Base-by-base conservation (phyloP, 2,113 vertebrate species). In the Lycaon pictus region DNA sequence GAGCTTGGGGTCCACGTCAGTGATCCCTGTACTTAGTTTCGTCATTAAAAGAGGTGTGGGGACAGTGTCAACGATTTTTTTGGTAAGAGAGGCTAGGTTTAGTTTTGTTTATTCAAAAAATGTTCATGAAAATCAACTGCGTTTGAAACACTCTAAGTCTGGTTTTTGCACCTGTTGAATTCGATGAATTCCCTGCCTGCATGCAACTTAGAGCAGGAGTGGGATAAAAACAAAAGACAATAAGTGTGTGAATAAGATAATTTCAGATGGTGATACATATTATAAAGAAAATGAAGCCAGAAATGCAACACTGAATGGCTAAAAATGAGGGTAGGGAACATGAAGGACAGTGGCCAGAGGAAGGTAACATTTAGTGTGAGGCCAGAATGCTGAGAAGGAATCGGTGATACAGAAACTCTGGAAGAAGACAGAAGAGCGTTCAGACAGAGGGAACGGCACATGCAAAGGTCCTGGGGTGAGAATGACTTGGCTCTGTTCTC, bases 401-500 rank as follows among this genome's bases (percentile, higher is more conserved):
- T 51, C 43, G 3, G 56, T 4, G 65, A 23, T 7, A 27, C 60
- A 32, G 27, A 53, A 13, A 15, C 51, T 20, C 74, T 48, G 15
- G 29, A 79, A 19, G 48, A 51, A 62, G 71, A 60, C 89, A 56
- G 35, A 51, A 67, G 83, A 74, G 5, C 62, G 60, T 62, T 55
- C 32, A 32, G 15, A 20, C 17, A 55, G 37, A 48, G 9, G 43
- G 19, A 69, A 17, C 6, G 35, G n/a, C 25, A 23, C 15, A 32
- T 56, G 22, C 80, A 55, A 96, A 87, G 37, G 56, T 16, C 74
- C 93, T 74, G 90, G 55, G 55, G 72, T 82, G 15, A 74, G 22
- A 51, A 32, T 60, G 29, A 83, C 60, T 16, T 27, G 74, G n/a
- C 10, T 80, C 65, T 56, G 25, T 63, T 53, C 27, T 72, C 65